A percentile compares a stretch with the other conserved stretches of the same genome.
Conservation (phyloP, 2,888 invertebrate species). For the Drosophila mayaguana region DNA sequence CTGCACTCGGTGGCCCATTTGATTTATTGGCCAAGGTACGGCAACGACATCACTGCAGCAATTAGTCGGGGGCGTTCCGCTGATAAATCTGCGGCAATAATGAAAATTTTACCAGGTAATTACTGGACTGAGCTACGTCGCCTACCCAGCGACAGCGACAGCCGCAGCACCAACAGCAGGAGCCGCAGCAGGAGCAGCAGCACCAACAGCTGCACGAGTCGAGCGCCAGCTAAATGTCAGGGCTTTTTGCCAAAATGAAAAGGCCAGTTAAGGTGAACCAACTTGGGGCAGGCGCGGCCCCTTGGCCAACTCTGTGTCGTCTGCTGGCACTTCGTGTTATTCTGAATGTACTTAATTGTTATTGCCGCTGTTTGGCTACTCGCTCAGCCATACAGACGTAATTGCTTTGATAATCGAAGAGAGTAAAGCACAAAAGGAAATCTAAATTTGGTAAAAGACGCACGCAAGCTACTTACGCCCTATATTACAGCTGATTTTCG, state of each 20-base stretch:
- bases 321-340: constrained; percentile 38
- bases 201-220: background rate
- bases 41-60: constrained; percentile 43
- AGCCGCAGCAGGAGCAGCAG: background rate
- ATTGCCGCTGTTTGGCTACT: constrained; percentile 42
- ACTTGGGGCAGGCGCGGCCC: constrained; percentile 23
- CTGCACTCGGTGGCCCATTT: constrained; percentile 25
- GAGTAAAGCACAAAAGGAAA: constrained; percentile 34
- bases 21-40: constrained; percentile 48
- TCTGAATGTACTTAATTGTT: constrained; percentile 52
- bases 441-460: constrained; percentile 47
- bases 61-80: constrained; percentile 54
- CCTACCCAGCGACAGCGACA: background rate
- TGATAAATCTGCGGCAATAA: constrained; percentile 70
- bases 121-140: constrained; percentile 25
- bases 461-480: constrained; percentile 58
- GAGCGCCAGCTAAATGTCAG: constrained; percentile 58
- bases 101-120: constrained; percentile 74
- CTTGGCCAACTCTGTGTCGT: constrained; percentile 13
- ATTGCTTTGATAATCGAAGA: constrained; percentile 71
- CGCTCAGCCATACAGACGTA: constrained; percentile 42
- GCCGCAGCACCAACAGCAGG: background rate
- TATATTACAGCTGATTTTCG: constrained; percentile 1
- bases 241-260: constrained; percentile 60
- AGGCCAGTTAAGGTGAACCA: constrained; percentile 57